These are phyloP conservation scores for Chloroceryle aenea DNA, from an alignment of 2,113 vertebrate species.

Conservation along the genomic window DNA sequence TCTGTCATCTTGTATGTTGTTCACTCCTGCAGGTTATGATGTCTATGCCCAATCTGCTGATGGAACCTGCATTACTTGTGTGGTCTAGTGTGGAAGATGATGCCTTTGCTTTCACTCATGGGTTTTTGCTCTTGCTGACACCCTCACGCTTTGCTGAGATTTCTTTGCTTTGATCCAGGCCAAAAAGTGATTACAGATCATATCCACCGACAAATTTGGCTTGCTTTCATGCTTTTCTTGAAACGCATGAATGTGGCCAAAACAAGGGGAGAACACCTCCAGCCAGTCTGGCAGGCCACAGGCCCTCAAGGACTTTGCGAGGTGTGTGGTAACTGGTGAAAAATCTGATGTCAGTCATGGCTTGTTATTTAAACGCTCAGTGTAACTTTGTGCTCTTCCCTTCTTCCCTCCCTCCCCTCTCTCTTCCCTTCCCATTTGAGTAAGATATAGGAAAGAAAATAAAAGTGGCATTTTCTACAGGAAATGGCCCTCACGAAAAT, in stretches of 20 bases:
- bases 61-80: background rate
- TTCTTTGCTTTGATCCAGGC: background rate
- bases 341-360: background rate
- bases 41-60: background rate
- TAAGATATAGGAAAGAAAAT: conserved; percentile 26
- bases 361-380: background rate
- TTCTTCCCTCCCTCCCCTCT: background rate
- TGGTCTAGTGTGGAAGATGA: background rate
- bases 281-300: background rate
- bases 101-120: background rate
- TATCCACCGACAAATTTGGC: background rate
- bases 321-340: rapidly evolving
- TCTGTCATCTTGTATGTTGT: background rate
- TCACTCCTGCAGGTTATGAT: background rate
- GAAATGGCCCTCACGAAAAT: background rate
- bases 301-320: background rate
- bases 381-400: background rate
- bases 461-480: conserved; percentile 35
- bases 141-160: background rate
- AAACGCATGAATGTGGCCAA: background rate
- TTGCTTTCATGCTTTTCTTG: background rate
- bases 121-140: background rate
- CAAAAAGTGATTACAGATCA: background rate
- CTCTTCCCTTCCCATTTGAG: background rate
- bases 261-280: background rate